A percentile compares a stretch with the other conserved stretches of the same genome.
Evolutionary conservation across 2,113 vertebrate species (phyloP).

Genomic region (Otus sunia): DNA sequence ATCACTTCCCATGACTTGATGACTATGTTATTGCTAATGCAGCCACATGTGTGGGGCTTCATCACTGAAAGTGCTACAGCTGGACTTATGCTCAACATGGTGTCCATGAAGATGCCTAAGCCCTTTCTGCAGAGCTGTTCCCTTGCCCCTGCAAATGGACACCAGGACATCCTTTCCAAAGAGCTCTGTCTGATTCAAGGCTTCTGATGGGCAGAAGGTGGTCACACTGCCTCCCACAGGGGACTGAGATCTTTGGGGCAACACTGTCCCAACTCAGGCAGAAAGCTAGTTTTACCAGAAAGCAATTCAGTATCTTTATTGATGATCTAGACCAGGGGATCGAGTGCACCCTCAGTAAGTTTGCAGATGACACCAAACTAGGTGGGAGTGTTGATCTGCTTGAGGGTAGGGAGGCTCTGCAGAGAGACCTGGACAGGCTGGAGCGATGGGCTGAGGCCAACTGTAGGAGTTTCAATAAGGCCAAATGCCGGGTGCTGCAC

Average conservation of each 20-base stretch:
- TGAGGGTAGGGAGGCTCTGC: too few species aligned
- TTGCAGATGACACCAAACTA: too few species aligned
- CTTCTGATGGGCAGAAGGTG: background rate
- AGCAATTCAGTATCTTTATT: background rate
- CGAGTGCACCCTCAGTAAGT: too few species aligned
- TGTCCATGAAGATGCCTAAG: background rate
- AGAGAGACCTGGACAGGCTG: too few species aligned
- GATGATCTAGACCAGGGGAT: too few species aligned
- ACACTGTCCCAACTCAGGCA: background rate
- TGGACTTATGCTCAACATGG: background rate
- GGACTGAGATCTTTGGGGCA: background rate
- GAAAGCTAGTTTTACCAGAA: background rate
- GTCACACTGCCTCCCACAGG: accelerated
- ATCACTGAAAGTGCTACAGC: background rate
- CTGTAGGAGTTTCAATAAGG: too few species aligned
- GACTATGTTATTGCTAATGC: background rate
- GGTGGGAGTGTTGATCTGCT: too few species aligned
- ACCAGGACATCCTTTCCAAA: background rate
- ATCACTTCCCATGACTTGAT: background rate
- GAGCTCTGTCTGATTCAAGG: background rate
- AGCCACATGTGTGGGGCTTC: background rate
- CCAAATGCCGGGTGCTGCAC: too few species aligned
- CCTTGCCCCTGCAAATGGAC: background rate
- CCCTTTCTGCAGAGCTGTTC: background rate
- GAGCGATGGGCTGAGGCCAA: too few species aligned